These are phyloP conservation scores for Timandra comae DNA, from an alignment of 2,888 invertebrate species.

Conservation along the genomic window DNA sequence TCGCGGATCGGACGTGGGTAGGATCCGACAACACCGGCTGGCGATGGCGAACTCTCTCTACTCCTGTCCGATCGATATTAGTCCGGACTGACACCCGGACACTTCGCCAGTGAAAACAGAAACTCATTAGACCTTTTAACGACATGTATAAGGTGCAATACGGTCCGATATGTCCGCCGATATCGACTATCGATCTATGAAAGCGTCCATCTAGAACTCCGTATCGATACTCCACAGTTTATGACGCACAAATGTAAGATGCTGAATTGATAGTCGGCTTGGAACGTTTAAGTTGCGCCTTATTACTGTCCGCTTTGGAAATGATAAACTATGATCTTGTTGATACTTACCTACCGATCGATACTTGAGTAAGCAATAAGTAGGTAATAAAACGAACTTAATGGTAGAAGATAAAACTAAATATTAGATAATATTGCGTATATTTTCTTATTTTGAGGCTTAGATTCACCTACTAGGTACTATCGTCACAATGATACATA, in stretches of 20 bases:
- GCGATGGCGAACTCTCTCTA: conserved; percentile 48
- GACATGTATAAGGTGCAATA: conserved; percentile 43
- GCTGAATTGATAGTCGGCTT: conserved; percentile 19
- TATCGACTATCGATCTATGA: conserved; percentile 42
- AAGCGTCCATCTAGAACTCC: conserved; percentile 26
- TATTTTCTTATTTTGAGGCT: too few species aligned
- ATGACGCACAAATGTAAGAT: conserved; percentile 25
- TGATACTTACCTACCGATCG: too few species aligned
- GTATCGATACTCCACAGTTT: conserved; percentile 21
- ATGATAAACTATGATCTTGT: too few species aligned
- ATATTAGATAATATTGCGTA: too few species aligned
- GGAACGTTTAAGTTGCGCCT: conserved; percentile 16
- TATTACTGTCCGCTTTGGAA: background rate
- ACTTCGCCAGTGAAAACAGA: conserved; percentile 48
- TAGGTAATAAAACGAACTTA: too few species aligned
- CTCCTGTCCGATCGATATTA: conserved; percentile 51
- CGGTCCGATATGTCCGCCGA: conserved; percentile 34
- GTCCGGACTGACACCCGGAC: conserved; percentile 41
- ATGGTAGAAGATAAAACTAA: too few species aligned
- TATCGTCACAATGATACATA: too few species aligned
- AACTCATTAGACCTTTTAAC: conserved; percentile 55
- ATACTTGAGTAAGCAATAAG: too few species aligned
- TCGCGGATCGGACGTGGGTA: conserved; percentile 32
- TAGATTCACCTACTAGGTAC: too few species aligned
- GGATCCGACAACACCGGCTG: conserved; percentile 34